Conservation (phyloP, 2,888 invertebrate species). For the Seladonia tumulorum region DNA sequence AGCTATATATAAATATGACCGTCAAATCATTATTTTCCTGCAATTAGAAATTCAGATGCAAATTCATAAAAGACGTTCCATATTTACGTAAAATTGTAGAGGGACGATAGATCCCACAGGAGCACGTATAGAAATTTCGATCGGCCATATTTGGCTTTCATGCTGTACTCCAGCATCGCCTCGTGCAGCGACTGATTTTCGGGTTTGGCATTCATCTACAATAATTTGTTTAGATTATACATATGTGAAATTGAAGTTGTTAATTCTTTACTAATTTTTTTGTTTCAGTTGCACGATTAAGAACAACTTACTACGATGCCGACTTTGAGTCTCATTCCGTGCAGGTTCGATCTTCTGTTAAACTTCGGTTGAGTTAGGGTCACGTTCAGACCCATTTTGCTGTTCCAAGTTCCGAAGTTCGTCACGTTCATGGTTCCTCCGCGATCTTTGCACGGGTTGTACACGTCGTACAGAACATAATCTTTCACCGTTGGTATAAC, state of each 20-base stretch:
- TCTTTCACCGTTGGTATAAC: constrained; percentile 49
- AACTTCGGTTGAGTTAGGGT: constrained; percentile 70
- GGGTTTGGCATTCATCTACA: constrained; percentile 51
- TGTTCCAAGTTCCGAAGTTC: constrained; percentile 71
- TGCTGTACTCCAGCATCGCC: constrained; percentile 65
- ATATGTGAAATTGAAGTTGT: neutral
- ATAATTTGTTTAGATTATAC: neutral
- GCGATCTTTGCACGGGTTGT: constrained; percentile 75
- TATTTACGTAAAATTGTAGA: constrained; percentile 77
- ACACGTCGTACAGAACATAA: constrained; percentile 73
- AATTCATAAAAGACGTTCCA: neutral
- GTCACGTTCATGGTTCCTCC: constrained; percentile 75
- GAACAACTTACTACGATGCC: constrained; percentile 70
- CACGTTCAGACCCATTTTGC: constrained; percentile 63
- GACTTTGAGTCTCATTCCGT: constrained; percentile 74
- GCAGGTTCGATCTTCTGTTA: constrained; percentile 72
- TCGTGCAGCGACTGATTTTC: constrained; percentile 63
- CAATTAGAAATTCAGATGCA: neutral
- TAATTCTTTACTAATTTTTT: neutral
- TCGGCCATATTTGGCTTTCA: constrained; percentile 68
- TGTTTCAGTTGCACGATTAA: neutral
- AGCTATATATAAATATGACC: neutral
- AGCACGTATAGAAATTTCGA: constrained; percentile 73
- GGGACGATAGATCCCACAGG: constrained; percentile 70
- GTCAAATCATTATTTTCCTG: neutral